Base-by-base conservation (phyloP, 2,888 invertebrate genomes). In the Tetranychus piercei region DNA sequence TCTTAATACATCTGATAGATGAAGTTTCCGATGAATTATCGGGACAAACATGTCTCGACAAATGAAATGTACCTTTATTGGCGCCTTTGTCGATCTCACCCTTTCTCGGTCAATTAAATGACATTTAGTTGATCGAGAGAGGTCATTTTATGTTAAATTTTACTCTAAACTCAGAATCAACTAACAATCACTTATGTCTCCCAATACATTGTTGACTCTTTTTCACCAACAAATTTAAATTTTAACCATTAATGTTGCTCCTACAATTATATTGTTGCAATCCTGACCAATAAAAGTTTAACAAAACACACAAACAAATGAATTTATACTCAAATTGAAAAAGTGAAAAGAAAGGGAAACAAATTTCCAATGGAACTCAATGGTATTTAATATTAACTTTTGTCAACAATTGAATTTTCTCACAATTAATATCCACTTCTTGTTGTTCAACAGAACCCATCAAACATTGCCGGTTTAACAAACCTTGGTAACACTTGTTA, bases 401-500 rank as follows among this genome's bases (percentile, higher is more conserved):
- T 67, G 8, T 67, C 23, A 23, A 67, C 9, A 18, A 67, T 67
- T n/a, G 67, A 18, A 18, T 9, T 18, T 9, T 6, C 20, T 22
- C 20, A 55, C 55, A 55, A 55, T 55, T 15, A 55, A 55, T 22
- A 2, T 18, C n/a, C 67, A 22, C n/a, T 11, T 67, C n/a, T 67
- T 18, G 9, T 67, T 22, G n/a, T 71, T 34, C 18, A n/a, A n/a
- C 55, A 64, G 55, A 18, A 44, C 55, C 73, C 73, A 22, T 15
- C 55, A 22, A 44, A 69, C 18, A n/a, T 76, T 23, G 72, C 75
- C 43, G 77, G 77, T 71, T 44, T 77, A n/a, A 75, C 74, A 7
- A 77, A 77, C 70, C 71, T 77, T 43, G 77, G 77, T 8, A 77
- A 77, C 64, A 77, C 77, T 15, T 77, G 77, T 72, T 77, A 77